Conservation (phyloP, 2,797 vertebrate genomes). For the Muscicapa comitata region DNA sequence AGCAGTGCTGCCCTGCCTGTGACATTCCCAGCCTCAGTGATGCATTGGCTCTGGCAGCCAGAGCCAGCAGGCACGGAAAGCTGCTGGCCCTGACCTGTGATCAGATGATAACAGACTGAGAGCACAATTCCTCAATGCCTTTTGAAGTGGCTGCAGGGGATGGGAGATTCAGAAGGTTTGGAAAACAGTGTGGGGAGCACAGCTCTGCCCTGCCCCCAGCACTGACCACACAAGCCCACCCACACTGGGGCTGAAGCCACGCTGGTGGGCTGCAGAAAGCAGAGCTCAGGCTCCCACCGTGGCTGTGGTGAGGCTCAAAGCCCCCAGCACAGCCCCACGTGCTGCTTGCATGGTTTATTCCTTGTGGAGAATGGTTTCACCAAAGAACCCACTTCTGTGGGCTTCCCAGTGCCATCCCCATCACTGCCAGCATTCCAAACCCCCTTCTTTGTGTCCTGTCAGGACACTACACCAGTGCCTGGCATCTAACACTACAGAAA, state of each 20-base stretch:
- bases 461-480: neutral
- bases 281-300: neutral
- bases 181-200: fast-evolving
- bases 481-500: neutral
- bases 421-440: neutral
- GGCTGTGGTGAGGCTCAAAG: neutral
- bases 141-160: neutral
- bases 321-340: neutral
- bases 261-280: neutral
- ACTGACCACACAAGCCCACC: neutral
- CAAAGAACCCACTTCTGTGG: fast-evolving
- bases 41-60: slow-evolving; percentile 16
- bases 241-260: neutral
- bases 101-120: neutral
- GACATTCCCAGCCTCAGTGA: neutral
- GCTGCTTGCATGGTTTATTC: neutral
- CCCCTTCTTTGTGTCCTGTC: neutral
- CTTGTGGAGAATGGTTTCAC: neutral
- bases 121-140: slow-evolving; percentile 1
- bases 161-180: neutral
- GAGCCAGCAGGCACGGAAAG: slow-evolving; percentile 21
- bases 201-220: neutral
- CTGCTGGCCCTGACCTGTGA: neutral
- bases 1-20: neutral
- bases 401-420: neutral